These are phyloP conservation scores for Autographa pulchrina DNA, from an alignment of 2,888 invertebrate genomes.

Conservation along the genomic window DNA sequence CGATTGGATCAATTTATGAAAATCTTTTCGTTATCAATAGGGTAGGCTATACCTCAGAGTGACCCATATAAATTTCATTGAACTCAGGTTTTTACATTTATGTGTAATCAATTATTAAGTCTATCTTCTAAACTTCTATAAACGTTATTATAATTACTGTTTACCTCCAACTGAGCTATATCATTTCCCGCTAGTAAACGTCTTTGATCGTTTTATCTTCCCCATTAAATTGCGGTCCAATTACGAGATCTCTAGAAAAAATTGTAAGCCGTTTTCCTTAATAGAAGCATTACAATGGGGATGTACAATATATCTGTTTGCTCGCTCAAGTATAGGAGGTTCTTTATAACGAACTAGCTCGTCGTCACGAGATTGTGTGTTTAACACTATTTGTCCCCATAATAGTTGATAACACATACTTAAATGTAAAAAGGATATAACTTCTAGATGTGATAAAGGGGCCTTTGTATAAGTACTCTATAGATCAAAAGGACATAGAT, in stretches of 20 bases:
- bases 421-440: no score
- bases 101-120: no score
- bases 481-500: no score
- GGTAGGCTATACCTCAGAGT: no score
- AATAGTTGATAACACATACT: no score
- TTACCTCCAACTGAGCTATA: background rate
- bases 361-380: background rate
- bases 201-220: slow-evolving; percentile 3
- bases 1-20: no score
- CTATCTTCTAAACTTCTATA: no score
- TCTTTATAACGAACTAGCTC: slow-evolving; percentile 1
- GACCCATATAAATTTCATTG: no score
- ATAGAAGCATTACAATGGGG: background rate
- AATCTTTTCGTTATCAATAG: no score
- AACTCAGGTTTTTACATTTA: no score
- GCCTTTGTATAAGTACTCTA: no score
- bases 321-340: background rate
- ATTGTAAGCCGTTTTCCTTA: background rate
- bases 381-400: background rate
- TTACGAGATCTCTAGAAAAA: background rate
- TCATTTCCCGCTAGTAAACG: background rate
- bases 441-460: no score
- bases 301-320: background rate
- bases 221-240: slow-evolving; percentile 1
- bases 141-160: background rate